Evolutionary conservation across 92 coral and sea anemone species (phyloP), one percentile per base, ranked within the genome.

Genomic region (Epizoanthus stellaris): DNA sequence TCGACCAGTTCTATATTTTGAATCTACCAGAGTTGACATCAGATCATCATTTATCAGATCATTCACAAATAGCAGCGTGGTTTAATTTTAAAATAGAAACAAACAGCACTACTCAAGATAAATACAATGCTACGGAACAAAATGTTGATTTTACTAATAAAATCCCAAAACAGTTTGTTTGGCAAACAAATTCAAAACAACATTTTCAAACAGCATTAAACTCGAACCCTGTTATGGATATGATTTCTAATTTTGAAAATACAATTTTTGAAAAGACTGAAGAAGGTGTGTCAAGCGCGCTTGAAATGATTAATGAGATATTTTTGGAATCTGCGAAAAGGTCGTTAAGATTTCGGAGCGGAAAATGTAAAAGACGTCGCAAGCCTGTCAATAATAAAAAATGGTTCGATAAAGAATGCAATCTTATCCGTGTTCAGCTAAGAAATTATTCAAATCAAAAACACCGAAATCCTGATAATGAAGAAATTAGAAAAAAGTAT

Each of bases 341-440:
- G 62, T 57, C 62, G 3, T 57, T 57, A 57, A 57, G 62, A 57
- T 57, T 57, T 57, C 62, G 62, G 62, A 57, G 62, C 62, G n/a
- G 62, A 57, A 57, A 57, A 57, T 57, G 62, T 57, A 57, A 57
- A 2, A 57, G 62, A 57, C 62, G n/a, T 11, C 62, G 62, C 62
- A 57, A 11, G 62, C 62, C 62, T 57, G 62, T 57, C n/a, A 57
- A 57, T 17, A 73, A 70, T 49, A 70, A 84, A 84, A 72, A 84
- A 72, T 77, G 69, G 82, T 77, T 84, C 61, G 87, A 84, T 54
- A 86, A 19, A 40, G 90, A 87, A 2, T 71, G 87, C 61, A 69
- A 61, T 54, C 47, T 81, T 23, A 83, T 62, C 15, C 70, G 82
- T 56, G 65, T 53, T 36, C 88, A 70, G 21, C 72, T 81, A 7